Conservation (phyloP, 2,113 vertebrate genomes). For the Coptodon bakossiorum region DNA sequence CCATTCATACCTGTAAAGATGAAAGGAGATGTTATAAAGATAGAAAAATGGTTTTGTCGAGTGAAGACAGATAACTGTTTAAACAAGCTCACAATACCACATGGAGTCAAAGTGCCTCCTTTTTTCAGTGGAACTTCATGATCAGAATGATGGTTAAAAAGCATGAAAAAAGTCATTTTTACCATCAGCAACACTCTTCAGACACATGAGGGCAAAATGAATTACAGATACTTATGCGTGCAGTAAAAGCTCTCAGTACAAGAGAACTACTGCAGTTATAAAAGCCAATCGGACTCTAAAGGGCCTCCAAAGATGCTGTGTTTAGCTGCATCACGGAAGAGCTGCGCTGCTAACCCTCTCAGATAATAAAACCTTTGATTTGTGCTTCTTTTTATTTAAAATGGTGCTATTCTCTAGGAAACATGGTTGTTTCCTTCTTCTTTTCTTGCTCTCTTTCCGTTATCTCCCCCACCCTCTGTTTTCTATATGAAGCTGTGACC, state of each 20-base stretch:
- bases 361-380: neutral
- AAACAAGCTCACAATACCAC: neutral
- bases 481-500: neutral
- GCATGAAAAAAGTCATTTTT: neutral
- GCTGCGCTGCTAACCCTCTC: neutral
- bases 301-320: neutral
- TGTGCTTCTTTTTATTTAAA: neutral
- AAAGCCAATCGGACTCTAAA: neutral
- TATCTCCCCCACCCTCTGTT: neutral
- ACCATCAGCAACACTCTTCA: neutral
- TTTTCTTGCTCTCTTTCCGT: neutral
- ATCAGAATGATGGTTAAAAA: neutral
- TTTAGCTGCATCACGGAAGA: neutral
- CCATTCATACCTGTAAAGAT: slow-evolving; percentile 40
- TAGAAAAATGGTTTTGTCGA: neutral
- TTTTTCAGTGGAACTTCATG: neutral
- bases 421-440: neutral
- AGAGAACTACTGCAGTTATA: neutral
- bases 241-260: neutral
- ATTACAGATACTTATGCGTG: neutral
- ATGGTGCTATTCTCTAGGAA: neutral
- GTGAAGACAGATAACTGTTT: neutral
- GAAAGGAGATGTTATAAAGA: neutral
- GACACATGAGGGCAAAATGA: neutral
- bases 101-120: neutral